A percentile compares a stretch with the other conserved stretches of the same genome.
Evolutionary conservation across 2,113 vertebrate species (phyloP).

Genomic region (Anoura caudifer): DNA sequence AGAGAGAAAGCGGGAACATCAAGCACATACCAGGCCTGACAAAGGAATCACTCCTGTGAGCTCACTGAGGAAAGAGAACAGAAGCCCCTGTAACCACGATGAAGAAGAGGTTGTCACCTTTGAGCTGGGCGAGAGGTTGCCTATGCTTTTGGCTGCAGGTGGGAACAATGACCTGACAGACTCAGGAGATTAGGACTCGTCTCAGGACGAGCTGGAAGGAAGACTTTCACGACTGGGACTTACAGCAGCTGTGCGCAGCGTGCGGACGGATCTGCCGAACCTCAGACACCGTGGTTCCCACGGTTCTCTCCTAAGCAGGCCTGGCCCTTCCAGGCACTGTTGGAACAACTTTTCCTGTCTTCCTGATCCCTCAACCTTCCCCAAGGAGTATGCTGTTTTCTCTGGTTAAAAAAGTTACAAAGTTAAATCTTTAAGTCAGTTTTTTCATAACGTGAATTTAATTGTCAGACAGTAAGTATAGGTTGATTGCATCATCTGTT

Average conservation of each 20-base stretch:
- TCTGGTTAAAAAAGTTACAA: slow-evolving; percentile 85
- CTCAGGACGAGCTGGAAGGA: slow-evolving; percentile 94
- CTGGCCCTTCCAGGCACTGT: slow-evolving; percentile 89
- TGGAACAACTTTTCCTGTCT: slow-evolving; percentile 87
- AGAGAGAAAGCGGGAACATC: slow-evolving; percentile 90
- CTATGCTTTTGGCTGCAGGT: no score
- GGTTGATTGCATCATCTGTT: no score
- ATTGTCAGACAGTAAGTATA: slow-evolving; percentile 73
- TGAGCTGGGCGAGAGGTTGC: slow-evolving; percentile 91
- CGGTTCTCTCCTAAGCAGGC: slow-evolving; percentile 88
- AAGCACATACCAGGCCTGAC: slow-evolving; percentile 90
- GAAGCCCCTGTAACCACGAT: slow-evolving; percentile 91
- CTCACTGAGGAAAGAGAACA: slow-evolving; percentile 93
- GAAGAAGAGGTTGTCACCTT: slow-evolving; percentile 98
- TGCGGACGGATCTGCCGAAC: slow-evolving; percentile 88
- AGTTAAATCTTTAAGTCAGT: slow-evolving; percentile 85
- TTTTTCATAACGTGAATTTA: slow-evolving; percentile 83
- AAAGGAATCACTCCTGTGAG: slow-evolving; percentile 95
- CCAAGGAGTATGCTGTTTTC: slow-evolving; percentile 83
- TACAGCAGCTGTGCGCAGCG: slow-evolving; percentile 89
- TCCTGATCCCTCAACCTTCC: slow-evolving; percentile 62
- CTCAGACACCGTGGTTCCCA: slow-evolving; percentile 91
- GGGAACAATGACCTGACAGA: slow-evolving; percentile 89
- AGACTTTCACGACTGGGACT: slow-evolving; percentile 85
- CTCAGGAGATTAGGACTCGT: slow-evolving; percentile 98